Percentiles rank a stretch among this genome's conserved stretches.
Evolutionary conservation across 1,140 invertebrate species (phyloP).

Genomic region (Triops longicaudatus): DNA sequence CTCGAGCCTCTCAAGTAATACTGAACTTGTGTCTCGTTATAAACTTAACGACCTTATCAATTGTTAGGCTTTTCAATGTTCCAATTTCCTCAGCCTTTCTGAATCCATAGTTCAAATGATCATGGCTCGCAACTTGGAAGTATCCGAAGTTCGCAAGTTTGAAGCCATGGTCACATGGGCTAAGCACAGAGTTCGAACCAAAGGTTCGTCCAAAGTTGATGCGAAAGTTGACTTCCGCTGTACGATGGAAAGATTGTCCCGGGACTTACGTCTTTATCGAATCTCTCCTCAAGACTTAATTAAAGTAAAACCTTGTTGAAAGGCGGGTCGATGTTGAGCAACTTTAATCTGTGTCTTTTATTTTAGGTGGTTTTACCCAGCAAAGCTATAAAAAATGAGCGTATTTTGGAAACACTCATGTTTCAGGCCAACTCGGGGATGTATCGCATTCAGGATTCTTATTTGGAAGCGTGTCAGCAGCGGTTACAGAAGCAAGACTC

Average conservation of each 20-base stretch:
- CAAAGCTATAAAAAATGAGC: conserved; percentile 85
- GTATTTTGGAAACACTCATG: conserved; percentile 85
- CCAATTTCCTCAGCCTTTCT: conserved; percentile 75
- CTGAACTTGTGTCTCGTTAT: neutral
- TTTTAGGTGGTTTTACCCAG: conserved; percentile 76
- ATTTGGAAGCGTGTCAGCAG: conserved; percentile 76
- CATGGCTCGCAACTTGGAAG: conserved; percentile 50
- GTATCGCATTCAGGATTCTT: conserved; percentile 79
- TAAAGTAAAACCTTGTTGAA: conserved; percentile 47
- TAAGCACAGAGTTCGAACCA: conserved; percentile 62
- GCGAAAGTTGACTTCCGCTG: conserved; percentile 81
- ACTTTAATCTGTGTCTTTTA: conserved; percentile 23
- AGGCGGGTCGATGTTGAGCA: neutral
- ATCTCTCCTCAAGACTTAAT: conserved; percentile 89
- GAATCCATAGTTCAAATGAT: conserved; percentile 94
- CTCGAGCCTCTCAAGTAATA: conserved; percentile 52
- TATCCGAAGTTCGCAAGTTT: conserved; percentile 84
- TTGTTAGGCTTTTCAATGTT: conserved; percentile 66
- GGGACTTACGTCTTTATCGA: conserved; percentile 79
- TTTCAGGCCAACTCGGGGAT: conserved; percentile 87
- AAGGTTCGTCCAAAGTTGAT: conserved; percentile 65
- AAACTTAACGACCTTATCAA: conserved; percentile 19
- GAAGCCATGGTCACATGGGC: conserved; percentile 88
- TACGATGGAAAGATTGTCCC: conserved; percentile 79
- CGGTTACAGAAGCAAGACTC: conserved; percentile 79